Conservation (phyloP, 2,888 invertebrate genomes). For the Hydraecia micacea region DNA sequence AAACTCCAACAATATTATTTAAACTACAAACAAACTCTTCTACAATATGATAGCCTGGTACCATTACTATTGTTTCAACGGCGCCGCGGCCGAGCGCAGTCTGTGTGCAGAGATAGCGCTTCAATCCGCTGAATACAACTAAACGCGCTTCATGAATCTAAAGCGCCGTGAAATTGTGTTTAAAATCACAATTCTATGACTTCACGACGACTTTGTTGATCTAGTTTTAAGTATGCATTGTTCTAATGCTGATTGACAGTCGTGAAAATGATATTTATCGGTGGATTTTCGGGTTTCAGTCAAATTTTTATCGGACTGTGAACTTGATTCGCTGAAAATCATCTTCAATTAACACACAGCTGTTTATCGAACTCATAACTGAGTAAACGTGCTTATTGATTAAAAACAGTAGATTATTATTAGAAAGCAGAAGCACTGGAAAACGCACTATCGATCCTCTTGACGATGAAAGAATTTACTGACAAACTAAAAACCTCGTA, state of each 20-base stretch:
- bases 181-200: conserved; percentile 25
- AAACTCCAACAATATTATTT: conserved; percentile 13
- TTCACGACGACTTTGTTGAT: background rate
- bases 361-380: background rate
- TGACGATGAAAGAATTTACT: background rate
- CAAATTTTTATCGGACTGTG: background rate
- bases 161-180: conserved; percentile 38
- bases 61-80: conserved; percentile 43
- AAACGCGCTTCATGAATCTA: conserved; percentile 31
- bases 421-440: background rate
- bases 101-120: conserved; percentile 48
- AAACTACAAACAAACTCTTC: conserved; percentile 37
- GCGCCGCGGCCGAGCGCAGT: conserved; percentile 25
- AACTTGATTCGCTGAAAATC: background rate
- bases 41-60: conserved; percentile 38
- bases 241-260: conserved; percentile 4
- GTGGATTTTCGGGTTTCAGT: background rate
- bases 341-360: background rate
- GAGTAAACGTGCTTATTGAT: background rate
- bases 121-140: conserved; percentile 53
- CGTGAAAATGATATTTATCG: background rate
- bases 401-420: background rate
- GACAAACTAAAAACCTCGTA: background rate
- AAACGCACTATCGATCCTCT: background rate
- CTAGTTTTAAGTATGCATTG: background rate